Conservation (phyloP, 2,888 invertebrate genomes). For the Hartigia nigra region DNA sequence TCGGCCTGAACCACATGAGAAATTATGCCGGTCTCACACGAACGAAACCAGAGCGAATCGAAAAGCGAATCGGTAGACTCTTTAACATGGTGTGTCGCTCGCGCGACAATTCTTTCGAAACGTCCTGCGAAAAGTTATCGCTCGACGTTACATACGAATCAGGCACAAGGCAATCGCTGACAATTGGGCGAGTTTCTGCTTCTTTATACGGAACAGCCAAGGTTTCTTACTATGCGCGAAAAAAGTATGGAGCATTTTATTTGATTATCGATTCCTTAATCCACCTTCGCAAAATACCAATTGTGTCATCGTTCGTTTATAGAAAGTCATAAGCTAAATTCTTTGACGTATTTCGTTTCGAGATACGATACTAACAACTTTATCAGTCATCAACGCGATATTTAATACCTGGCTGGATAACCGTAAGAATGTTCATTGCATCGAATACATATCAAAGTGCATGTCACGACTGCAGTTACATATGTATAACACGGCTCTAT, state of each 20-base stretch:
- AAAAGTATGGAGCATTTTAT: not conserved
- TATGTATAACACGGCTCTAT: not conserved
- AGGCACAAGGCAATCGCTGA: not conserved
- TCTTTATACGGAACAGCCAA: not conserved
- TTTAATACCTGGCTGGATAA: not conserved
- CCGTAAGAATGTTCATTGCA: not conserved
- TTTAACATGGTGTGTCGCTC: not conserved
- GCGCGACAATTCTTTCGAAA: not conserved
- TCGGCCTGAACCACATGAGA: conserved; percentile 26
- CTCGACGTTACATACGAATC: not conserved
- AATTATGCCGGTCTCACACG: conserved; percentile 37
- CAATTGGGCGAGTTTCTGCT: not conserved
- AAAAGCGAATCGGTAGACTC: not conserved
- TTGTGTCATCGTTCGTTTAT: not conserved
- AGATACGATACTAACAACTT: not conserved
- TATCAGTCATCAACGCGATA: not conserved
- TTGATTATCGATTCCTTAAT: not conserved
- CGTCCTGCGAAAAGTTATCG: not conserved
- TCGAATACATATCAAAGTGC: not conserved
- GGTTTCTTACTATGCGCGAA: not conserved
- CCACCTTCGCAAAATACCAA: not conserved
- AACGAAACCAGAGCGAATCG: conserved; percentile 43
- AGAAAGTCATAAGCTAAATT: not conserved
- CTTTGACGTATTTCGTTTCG: not conserved
- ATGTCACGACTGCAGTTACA: not conserved